These are phyloP conservation scores for Andrena minutula DNA, from an alignment of 2,888 invertebrate species.

Conservation along the genomic window DNA sequence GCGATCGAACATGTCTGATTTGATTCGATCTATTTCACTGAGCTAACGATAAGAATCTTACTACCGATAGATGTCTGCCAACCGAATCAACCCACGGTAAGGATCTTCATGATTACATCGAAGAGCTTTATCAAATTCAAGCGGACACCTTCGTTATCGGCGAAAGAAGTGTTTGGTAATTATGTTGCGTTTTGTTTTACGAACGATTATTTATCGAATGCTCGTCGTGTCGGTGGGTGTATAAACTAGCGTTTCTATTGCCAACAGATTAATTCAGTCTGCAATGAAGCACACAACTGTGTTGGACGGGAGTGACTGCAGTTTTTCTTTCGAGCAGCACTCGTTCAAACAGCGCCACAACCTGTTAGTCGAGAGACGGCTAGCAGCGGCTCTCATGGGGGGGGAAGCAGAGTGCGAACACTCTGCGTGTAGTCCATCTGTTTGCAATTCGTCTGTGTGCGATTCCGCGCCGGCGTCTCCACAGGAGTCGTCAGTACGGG, in stretches of 20 bases:
- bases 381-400: neutral
- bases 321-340: conserved; percentile 75
- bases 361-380: conserved; percentile 44
- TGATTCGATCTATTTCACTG: conserved; percentile 75
- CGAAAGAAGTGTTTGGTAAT: conserved; percentile 58
- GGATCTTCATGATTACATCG: conserved; percentile 56
- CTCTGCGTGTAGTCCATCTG: neutral
- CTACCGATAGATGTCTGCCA: conserved; percentile 39
- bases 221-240: neutral
- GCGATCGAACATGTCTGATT: conserved; percentile 84
- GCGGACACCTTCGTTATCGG: conserved; percentile 48
- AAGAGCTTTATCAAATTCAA: conserved; percentile 47
- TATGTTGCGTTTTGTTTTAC: conserved; percentile 7
- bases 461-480: conserved; percentile 11
- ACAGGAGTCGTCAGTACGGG: conserved; percentile 25
- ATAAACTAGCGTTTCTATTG: conserved; percentile 25
- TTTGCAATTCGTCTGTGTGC: neutral
- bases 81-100: conserved; percentile 49
- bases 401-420: neutral
- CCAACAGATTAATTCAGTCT: conserved; percentile 83
- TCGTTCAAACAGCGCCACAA: conserved; percentile 36
- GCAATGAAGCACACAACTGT: conserved; percentile 84
- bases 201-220: neutral
- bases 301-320: conserved; percentile 83
- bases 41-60: conserved; percentile 65